Evolutionary conservation across 2,113 vertebrate species (phyloP), one percentile per base, ranked within the genome.

Genomic region (Sturnira hondurensis): DNA sequence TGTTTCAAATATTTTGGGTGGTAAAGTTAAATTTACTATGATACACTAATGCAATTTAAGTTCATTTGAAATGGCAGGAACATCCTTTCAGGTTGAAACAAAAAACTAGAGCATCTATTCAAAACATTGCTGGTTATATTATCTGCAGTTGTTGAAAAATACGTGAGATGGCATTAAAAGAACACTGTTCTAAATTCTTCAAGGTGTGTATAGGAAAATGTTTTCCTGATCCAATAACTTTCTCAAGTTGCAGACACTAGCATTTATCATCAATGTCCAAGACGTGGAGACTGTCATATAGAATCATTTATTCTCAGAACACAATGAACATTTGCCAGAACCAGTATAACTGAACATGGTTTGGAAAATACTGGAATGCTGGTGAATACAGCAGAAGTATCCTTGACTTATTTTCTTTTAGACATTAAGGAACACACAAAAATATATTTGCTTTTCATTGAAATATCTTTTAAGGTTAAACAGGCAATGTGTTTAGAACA

Each of bases 21-120:
- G 54, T 80, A 56, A 80, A 87, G 14, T 92, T 81, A 90, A 86
- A 96, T 56, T 88, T 81, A 86, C 24, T 89, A 45, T 91, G 63
- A 31, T 71, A 71, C 28, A 78, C 41, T 61, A 74, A 73, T 63
- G 19, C 56, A 76, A 68, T 58, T 89, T 76, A 86, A 89, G 73
- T 56, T 96, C 28, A 56, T 67, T 82, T 78, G 82, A 90, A 94
- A 41, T 47, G 50, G 11, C 8, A 92, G 47, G 15, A 63, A 45
- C 74, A 85, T 77, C 43, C 22, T 52, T 93, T 86, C 56, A 58
- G 63, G 14, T 56, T 45, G 74, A 86, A 92, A 85, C 33, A 84
- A 87, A 84, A 91, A 63, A 12, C 4, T 8, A 61, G 50, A 84
- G 19, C 15, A 67, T 71, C 28, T 76, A 68, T 88, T 45, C 14